Conservation (phyloP, 2,113 vertebrate genomes). For the Megalops atlanticus region DNA sequence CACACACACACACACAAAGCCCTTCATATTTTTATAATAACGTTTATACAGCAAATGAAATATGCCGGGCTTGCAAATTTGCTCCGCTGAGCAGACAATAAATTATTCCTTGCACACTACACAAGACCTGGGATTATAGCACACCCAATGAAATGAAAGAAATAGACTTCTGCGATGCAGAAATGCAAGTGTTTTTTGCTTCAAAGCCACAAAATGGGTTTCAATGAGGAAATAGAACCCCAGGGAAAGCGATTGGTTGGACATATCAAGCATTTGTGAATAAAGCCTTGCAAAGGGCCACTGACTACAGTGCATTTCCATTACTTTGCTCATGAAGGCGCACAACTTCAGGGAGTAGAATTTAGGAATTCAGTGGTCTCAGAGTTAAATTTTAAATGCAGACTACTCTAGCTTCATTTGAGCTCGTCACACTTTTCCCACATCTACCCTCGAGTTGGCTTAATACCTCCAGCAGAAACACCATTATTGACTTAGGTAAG, state of each 20-base stretch:
- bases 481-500: no score
- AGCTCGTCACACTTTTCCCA: no score
- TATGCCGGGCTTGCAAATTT: neutral
- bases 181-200: neutral
- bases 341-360: no score
- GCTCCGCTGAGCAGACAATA: conserved; percentile 4
- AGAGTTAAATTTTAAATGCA: no score
- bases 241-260: neutral
- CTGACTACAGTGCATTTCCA: neutral
- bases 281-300: neutral
- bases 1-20: neutral
- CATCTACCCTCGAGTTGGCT: no score
- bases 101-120: neutral
- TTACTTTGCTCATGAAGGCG: neutral
- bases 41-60: conserved; percentile 7
- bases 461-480: no score
- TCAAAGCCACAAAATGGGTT: neutral
- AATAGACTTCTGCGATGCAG: neutral
- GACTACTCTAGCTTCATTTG: no score
- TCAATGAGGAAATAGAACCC: neutral
- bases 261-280: neutral
- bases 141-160: neutral
- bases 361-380: no score
- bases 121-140: neutral
- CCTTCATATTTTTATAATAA: neutral